Evolutionary conservation across 1,140 invertebrate species (phyloP).

Genomic region (Bemisia tabaci): DNA sequence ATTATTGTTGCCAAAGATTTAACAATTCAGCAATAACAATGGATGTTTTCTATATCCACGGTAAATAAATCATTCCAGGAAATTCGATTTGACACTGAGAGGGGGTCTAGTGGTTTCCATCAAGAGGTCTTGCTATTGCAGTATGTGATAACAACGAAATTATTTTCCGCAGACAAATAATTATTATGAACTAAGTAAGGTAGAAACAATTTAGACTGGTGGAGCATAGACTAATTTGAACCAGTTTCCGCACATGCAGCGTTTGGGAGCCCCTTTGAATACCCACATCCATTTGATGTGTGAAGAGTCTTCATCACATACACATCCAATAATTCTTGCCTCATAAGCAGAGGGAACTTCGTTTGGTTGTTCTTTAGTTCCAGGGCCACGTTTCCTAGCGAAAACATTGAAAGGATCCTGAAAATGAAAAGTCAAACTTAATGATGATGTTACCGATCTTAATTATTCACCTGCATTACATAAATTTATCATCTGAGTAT

Average conservation of each 20-base stretch:
- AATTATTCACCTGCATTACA: no score
- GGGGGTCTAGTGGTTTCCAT: neutral
- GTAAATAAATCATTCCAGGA: neutral
- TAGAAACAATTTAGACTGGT: constrained; percentile 14
- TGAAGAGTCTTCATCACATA: constrained; percentile 87
- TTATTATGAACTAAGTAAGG: neutral
- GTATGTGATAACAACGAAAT: neutral
- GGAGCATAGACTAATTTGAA: constrained; percentile 55
- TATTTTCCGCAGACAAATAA: neutral
- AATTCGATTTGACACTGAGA: neutral
- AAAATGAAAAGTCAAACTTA: no score
- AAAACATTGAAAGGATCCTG: constrained; percentile 77
- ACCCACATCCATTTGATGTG: constrained; percentile 89
- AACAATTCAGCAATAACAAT: neutral
- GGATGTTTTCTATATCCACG: neutral
- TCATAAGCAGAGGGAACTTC: constrained; percentile 79
- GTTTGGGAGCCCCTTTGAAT: constrained; percentile 68
- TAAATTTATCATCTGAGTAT: no score
- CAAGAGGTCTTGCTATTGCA: neutral
- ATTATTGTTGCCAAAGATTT: neutral
- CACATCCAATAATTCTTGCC: constrained; percentile 81
- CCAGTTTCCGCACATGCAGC: constrained; percentile 93
- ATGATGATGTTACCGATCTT: no score
- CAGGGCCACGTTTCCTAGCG: constrained; percentile 54
- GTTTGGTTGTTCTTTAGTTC: constrained; percentile 76